These are phyloP conservation scores for Hystrix cristata DNA, from an alignment of 2,113 vertebrate species.

Conservation along the genomic window DNA sequence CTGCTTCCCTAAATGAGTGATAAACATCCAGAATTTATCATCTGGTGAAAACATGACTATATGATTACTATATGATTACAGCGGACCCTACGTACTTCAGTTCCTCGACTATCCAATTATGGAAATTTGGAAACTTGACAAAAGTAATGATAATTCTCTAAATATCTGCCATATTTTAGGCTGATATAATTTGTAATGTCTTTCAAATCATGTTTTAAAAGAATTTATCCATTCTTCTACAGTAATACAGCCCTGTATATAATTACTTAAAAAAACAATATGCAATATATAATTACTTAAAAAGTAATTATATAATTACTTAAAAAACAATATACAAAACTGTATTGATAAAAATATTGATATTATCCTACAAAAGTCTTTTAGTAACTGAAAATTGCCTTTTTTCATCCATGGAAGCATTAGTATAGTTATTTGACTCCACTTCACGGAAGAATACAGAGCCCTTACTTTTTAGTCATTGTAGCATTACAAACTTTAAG, in stretches of 20 bases:
- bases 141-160: background rate
- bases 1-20: background rate
- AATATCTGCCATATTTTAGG: background rate
- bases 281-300: background rate
- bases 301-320: background rate
- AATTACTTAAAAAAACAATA: background rate
- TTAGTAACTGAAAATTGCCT: background rate
- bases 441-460: slow-evolving; percentile 24
- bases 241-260: background rate
- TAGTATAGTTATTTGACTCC: slow-evolving; percentile 48
- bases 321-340: background rate
- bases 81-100: background rate
- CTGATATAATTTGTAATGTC: background rate
- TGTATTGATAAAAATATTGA: background rate
- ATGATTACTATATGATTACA: background rate
- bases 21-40: background rate
- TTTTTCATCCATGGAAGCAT: background rate
- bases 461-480: slow-evolving; percentile 52
- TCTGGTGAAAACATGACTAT: background rate
- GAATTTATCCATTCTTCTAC: background rate
- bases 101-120: background rate
- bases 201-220: background rate
- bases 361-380: background rate
- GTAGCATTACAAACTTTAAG: background rate
- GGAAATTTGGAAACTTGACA: background rate